A percentile compares a stretch with the other conserved stretches of the same genome.
Evolutionary conservation across 2,888 invertebrate species (phyloP).

Genomic region (Omphaloscelis lunosa): DNA sequence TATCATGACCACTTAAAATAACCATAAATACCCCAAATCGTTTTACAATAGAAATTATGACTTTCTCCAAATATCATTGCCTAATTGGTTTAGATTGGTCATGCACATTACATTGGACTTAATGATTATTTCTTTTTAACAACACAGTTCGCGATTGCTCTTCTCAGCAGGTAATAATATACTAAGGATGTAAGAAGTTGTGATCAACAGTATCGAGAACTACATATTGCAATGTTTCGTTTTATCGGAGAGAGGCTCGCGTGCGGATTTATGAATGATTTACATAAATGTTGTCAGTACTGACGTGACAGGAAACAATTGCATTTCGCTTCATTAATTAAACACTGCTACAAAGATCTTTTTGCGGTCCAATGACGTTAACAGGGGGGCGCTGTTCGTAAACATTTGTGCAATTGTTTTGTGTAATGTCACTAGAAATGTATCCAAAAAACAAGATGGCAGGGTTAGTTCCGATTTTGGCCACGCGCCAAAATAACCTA

Average conservation of each 20-base stretch:
- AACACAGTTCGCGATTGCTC: slow-evolving; percentile 51
- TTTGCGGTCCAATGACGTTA: background rate
- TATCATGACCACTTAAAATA: slow-evolving; percentile 5
- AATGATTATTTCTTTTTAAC: slow-evolving; percentile 66
- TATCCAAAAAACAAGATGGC: too few species aligned
- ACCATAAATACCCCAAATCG: slow-evolving; percentile 5
- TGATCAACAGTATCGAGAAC: slow-evolving; percentile 37
- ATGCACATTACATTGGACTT: slow-evolving; percentile 48
- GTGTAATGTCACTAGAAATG: background rate
- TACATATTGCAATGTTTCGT: slow-evolving; percentile 20
- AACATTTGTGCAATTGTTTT: background rate
- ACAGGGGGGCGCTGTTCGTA: background rate
- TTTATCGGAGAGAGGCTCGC: slow-evolving; percentile 9
- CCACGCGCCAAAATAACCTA: too few species aligned
- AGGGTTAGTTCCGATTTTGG: too few species aligned
- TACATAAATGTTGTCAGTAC: background rate
- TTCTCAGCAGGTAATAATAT: slow-evolving; percentile 47
- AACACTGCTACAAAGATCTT: background rate
- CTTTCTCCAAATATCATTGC: slow-evolving; percentile 45
- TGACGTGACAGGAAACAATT: background rate
- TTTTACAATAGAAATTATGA: slow-evolving; percentile 12
- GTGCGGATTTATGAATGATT: slow-evolving; percentile 9
- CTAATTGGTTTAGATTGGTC: slow-evolving; percentile 57
- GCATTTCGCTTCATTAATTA: slow-evolving; percentile 9
- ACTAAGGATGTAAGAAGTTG: slow-evolving; percentile 41